Conservation (phyloP, 2,113 vertebrate genomes). For the Macrotus californicus region DNA sequence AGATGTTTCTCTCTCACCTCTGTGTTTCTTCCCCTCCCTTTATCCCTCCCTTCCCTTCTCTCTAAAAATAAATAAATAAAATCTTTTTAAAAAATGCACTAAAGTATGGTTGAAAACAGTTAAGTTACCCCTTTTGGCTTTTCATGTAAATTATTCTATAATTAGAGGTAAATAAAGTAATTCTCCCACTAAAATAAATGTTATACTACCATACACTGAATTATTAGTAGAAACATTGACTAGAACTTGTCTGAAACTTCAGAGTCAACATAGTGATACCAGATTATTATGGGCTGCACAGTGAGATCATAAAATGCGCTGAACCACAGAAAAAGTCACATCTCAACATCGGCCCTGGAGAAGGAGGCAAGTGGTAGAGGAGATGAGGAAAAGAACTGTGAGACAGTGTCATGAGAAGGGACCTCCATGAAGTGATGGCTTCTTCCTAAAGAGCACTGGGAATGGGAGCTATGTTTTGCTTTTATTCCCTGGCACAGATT, state of each 20-base stretch:
- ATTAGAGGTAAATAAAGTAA: conserved; percentile 36
- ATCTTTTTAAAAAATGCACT: not conserved
- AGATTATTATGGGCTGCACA: not conserved
- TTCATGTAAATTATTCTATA: conserved; percentile 29
- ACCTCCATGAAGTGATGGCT: not conserved
- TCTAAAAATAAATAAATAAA: no score
- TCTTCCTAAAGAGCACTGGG: not conserved
- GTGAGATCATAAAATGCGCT: not conserved
- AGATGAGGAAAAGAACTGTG: not conserved
- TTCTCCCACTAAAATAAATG: conserved; percentile 22
- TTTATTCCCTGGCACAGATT: not conserved
- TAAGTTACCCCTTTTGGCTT: not conserved
- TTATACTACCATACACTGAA: not conserved
- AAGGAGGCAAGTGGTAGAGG: not conserved
- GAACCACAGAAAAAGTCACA: not conserved
- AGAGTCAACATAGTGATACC: not conserved
- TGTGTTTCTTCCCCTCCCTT: no score
- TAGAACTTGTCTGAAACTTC: conserved; percentile 6
- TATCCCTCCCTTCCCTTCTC: no score
- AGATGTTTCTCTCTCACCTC: no score
- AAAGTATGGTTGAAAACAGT: not conserved
- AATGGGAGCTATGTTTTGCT: not conserved
- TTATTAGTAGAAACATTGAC: conserved; percentile 7
- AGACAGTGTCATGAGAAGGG: not conserved
- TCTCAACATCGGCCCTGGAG: not conserved